Percentiles rank a stretch among this genome's conserved stretches.
Conservation (phyloP, 1,140 invertebrate genomes). For the Steinernema feltiae region DNA sequence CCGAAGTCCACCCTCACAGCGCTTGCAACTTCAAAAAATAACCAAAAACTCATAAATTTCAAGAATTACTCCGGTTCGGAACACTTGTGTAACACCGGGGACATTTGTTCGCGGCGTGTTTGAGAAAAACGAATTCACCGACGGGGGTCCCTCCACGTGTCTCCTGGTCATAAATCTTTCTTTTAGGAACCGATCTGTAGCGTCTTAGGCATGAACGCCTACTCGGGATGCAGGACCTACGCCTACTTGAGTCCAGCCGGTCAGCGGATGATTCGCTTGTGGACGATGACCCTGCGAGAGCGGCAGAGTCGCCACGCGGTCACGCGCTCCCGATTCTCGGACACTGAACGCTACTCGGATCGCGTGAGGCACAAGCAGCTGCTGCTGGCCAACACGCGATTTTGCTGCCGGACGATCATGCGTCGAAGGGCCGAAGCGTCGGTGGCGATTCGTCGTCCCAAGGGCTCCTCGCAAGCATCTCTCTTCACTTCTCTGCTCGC, state of each 20-base stretch:
- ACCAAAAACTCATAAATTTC: no score
- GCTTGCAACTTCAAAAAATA: no score
- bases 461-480: background rate
- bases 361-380: conserved; percentile 6
- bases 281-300: background rate
- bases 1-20: no score
- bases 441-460: background rate
- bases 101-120: no score
- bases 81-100: no score
- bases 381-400: background rate
- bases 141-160: no score
- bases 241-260: background rate
- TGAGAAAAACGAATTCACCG: no score
- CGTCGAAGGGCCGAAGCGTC: background rate
- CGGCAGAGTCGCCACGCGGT: background rate
- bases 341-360: background rate
- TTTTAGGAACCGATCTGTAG: background rate
- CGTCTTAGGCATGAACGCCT: background rate
- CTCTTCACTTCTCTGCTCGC: conserved; percentile 9
- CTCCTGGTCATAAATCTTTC: no score
- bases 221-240: background rate
- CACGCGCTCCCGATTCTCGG: background rate
- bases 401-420: conserved; percentile 2
- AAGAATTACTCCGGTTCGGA: no score
- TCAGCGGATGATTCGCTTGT: background rate